These are phyloP conservation scores for Synergus itoensis DNA, from an alignment of 2,888 invertebrate genomes.

Conservation along the genomic window DNA sequence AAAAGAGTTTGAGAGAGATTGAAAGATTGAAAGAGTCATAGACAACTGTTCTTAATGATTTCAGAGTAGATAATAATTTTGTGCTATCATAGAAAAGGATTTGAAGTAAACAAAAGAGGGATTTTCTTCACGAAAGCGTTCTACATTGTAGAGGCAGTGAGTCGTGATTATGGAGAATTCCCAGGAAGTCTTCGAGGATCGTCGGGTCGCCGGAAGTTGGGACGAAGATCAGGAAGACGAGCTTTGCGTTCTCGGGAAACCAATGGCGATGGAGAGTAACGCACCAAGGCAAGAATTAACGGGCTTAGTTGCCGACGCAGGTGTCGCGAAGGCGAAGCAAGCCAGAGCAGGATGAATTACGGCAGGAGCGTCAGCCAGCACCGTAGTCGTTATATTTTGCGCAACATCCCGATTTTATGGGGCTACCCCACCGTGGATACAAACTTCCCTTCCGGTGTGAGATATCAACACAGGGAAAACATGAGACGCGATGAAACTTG, in stretches of 20 bases:
- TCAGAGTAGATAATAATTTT: not conserved
- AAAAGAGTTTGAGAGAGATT: not conserved
- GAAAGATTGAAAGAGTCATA: not conserved
- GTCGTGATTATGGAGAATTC: constrained; percentile 35
- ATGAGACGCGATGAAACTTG: constrained; percentile 8
- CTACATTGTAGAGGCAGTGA: constrained; percentile 28
- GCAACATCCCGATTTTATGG: constrained; percentile 78
- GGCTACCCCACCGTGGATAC: constrained; percentile 61
- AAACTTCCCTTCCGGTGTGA: constrained; percentile 58
- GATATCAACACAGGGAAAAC: constrained; percentile 54
- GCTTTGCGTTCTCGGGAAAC: constrained; percentile 56
- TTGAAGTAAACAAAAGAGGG: not conserved
- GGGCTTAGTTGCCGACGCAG: constrained; percentile 77
- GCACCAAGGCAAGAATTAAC: constrained; percentile 74
- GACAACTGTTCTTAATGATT: not conserved
- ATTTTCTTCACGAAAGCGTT: constrained; percentile 12
- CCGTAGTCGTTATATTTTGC: constrained; percentile 75
- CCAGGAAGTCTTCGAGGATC: constrained; percentile 28
- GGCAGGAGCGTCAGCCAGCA: constrained; percentile 72
- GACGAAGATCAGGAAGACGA: constrained; percentile 60
- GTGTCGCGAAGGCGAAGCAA: constrained; percentile 73
- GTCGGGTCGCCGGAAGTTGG: constrained; percentile 42
- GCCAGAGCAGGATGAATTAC: constrained; percentile 73
- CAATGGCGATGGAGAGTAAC: constrained; percentile 58
- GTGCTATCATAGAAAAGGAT: not conserved